Evolutionary conservation across 2,113 vertebrate genomes (phyloP).

Genomic region (Stigmatopora nigra): DNA sequence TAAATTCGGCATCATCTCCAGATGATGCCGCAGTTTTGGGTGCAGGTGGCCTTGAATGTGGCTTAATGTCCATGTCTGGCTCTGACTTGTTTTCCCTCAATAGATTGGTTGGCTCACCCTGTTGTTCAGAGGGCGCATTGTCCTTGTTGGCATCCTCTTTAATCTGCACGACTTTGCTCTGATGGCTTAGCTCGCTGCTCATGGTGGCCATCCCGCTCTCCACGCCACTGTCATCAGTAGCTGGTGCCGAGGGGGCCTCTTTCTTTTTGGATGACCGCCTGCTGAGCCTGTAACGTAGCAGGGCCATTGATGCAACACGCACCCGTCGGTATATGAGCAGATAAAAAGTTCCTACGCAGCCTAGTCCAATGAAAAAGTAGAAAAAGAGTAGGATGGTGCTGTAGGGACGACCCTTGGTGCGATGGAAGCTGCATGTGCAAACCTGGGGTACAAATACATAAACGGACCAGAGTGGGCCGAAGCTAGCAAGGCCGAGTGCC

Average conservation of each 20-base stretch:
- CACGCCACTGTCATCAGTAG: conserved; percentile 69
- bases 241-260: conserved; percentile 24
- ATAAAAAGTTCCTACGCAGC: conserved; percentile 77
- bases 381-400: conserved; percentile 77
- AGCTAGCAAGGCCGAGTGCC: conserved; percentile 71
- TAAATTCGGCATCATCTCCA: conserved; percentile 71
- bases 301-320: conserved; percentile 56
- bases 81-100: conserved; percentile 1
- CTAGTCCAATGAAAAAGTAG: conserved; percentile 78
- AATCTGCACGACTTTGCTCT: conserved; percentile 24
- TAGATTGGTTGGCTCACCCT: neutral
- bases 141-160: conserved; percentile 8
- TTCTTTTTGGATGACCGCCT: conserved; percentile 54
- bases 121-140: neutral
- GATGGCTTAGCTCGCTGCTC: conserved; percentile 60
- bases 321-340: conserved; percentile 78
- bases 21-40: conserved; percentile 25
- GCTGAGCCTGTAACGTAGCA: conserved; percentile 71
- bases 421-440: conserved; percentile 87
- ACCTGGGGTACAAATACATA: conserved; percentile 77
- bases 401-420: conserved; percentile 74
- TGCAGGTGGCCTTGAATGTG: conserved; percentile 1
- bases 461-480: conserved; percentile 74
- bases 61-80: neutral
- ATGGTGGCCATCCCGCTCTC: conserved; percentile 50